A percentile compares a stretch with the other conserved stretches of the same genome.
Evolutionary conservation across 2,888 invertebrate genomes (phyloP).

Genomic region (Auanema sp.): DNA sequence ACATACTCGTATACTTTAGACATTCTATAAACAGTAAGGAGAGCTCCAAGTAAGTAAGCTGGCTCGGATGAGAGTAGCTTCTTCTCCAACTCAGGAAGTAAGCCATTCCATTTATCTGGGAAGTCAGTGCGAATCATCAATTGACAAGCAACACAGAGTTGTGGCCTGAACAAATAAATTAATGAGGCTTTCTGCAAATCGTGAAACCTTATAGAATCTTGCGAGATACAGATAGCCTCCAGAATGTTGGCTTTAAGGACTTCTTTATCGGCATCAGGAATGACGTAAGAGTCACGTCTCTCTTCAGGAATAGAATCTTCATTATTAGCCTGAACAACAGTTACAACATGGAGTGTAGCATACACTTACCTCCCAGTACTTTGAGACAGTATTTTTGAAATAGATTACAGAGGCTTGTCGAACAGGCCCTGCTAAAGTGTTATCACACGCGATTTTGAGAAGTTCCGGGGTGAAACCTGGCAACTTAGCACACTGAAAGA

Average conservation of each 20-base stretch:
- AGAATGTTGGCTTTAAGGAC: conserved; percentile 82
- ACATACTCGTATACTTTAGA: conserved; percentile 83
- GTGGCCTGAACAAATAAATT: conserved; percentile 71
- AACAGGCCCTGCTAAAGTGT: conserved; percentile 73
- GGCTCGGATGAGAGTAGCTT: conserved; percentile 75
- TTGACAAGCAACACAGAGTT: conserved; percentile 87
- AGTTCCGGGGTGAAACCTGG: conserved; percentile 92
- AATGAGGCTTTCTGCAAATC: neutral
- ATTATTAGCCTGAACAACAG: neutral
- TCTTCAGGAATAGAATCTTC: neutral
- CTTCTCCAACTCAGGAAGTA: conserved; percentile 80
- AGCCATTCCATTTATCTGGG: conserved; percentile 72
- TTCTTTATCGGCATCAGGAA: conserved; percentile 12
- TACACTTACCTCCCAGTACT: conserved; percentile 76
- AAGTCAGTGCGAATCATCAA: conserved; percentile 93
- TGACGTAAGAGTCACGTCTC: too few relatives aligned
- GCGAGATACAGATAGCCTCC: conserved; percentile 76
- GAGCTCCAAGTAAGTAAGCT: conserved; percentile 74
- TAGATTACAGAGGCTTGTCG: conserved; percentile 90
- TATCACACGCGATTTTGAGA: conserved; percentile 84
- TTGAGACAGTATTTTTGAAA: conserved; percentile 87
- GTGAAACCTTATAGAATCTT: conserved; percentile 16
- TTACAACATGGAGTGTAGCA: neutral
- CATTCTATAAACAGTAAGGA: conserved; percentile 86
- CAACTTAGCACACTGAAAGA: conserved; percentile 81